These are phyloP conservation scores for Byasa hedistus DNA, from an alignment of 2,888 invertebrate genomes.

Conservation along the genomic window DNA sequence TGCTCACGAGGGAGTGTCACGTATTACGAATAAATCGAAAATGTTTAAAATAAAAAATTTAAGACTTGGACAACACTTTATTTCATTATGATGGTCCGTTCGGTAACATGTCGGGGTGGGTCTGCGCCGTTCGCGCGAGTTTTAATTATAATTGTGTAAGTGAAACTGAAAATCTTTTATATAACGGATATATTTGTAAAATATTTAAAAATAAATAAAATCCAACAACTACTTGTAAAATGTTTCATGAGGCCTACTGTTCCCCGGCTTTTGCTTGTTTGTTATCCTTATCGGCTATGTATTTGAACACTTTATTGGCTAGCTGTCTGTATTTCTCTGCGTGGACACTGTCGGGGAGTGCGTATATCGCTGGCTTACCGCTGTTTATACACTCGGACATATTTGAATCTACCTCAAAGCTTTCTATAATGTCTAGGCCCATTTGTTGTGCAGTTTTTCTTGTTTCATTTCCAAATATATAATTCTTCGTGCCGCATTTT, in stretches of 20 bases:
- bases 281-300: constrained; percentile 61
- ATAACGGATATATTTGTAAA: constrained; percentile 54
- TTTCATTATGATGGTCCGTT: constrained; percentile 36
- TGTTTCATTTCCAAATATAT: constrained; percentile 86
- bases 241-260: constrained; percentile 43
- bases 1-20: constrained; percentile 44
- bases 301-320: constrained; percentile 71
- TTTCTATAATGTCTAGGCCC: constrained; percentile 83
- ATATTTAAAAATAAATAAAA: constrained; percentile 52
- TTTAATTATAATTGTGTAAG: constrained; percentile 40
- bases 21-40: constrained; percentile 46
- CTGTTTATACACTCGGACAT: constrained; percentile 85
- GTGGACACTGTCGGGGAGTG: constrained; percentile 79
- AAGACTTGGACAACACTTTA: constrained; percentile 49
- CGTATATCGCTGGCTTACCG: constrained; percentile 87
- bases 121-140: constrained; percentile 38
- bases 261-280: constrained; percentile 52
- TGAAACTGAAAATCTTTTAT: constrained; percentile 41
- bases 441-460: constrained; percentile 82
- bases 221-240: constrained; percentile 47
- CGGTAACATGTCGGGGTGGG: constrained; percentile 24
- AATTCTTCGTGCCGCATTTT: constrained; percentile 86
- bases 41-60: constrained; percentile 68
- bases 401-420: constrained; percentile 85
- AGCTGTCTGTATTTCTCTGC: constrained; percentile 70